A percentile compares a stretch with the other conserved stretches of the same genome.
phyloP scores from a whole-genome alignment of 2,113 vertebrate genomes.

The Anhinga anhinga region DNA sequence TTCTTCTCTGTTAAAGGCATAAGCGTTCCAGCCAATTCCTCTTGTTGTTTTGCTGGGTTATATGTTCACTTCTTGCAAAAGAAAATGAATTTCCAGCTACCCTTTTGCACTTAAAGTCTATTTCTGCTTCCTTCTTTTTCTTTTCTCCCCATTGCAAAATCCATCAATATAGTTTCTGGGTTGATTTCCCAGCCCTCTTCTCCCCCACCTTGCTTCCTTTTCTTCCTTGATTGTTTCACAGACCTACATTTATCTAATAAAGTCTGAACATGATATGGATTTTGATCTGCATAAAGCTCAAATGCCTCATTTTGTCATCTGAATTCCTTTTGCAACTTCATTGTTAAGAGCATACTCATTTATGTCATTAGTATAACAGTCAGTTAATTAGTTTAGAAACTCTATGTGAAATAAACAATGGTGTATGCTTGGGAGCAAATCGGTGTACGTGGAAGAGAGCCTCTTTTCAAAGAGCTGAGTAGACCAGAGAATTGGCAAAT shows the following conservation, averaged over 20 bases:
- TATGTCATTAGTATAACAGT: not conserved
- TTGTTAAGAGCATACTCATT: not conserved
- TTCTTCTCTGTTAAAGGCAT: not conserved
- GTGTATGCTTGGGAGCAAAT: not conserved
- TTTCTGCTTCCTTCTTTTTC: no score
- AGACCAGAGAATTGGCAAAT: not conserved
- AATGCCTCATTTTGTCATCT: not conserved
- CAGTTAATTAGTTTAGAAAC: not conserved
- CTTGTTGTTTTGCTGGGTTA: not conserved
- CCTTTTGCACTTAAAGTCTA: not conserved
- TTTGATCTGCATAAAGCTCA: not conserved
- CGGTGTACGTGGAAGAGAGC: not conserved
- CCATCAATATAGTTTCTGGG: not conserved
- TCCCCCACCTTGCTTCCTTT: not conserved
- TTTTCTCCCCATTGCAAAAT: not conserved
- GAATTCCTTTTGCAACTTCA: not conserved
- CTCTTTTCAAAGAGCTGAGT: not conserved
- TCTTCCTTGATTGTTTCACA: not conserved
- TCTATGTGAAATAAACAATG: not conserved
- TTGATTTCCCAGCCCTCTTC: not conserved
- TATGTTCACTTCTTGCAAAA: not conserved
- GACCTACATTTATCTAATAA: not conserved
- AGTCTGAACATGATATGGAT: not conserved
- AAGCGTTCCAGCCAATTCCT: not conserved
- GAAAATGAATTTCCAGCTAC: not conserved